Base-by-base conservation (phyloP, 2,113 vertebrate species). In the Cryptotis parvus region DNA sequence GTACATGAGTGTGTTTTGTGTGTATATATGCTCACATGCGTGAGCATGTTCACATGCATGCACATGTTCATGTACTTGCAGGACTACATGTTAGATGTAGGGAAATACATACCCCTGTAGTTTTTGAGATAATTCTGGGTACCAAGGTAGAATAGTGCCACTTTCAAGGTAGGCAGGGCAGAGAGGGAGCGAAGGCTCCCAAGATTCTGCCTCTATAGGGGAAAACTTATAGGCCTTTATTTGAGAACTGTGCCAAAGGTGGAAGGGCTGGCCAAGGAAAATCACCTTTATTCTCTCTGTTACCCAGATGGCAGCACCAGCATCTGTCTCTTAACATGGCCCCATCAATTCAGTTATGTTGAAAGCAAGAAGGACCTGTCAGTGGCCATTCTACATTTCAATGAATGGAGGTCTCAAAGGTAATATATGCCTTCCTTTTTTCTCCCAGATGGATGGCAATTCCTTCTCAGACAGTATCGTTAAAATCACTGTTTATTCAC, bases 381-480 rank as follows among this genome's bases (percentile, higher is more conserved):
- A 8, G 26, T 66, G 58, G 45, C 39, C 37, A 58, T 79, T 78
- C 70, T 89, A 61, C 7, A 29, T 78, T 77, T 83, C 29, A 68
- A 12, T 70, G 79, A 90, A 79, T 83, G 72, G 41, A 92, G 69
- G 89, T 85, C 61, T 92, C 29, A 9, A 45, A 66, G 74, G 45
- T 79, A 70, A 94, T 73, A n/a, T 33, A 84, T 35, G 65, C 37
- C 12, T 4, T 73, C 35, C 61, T 77, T 94, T 41, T 66, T 27
- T 89, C 61, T 58, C 61, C 86, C 22, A 93, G 55, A 43, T 55
- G 16, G 76, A 58, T 91, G 61, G 20, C 63, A 85, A 63, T 75
- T 83, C 39, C 92, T 83, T 52, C 49, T 87, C 63, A 92, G 83
- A 72, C 84, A 76, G 79, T 65, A 87, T 77, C 82, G 70, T 74